Conservation (phyloP, 2,113 vertebrate species). For the Miniopterus natalensis region DNA sequence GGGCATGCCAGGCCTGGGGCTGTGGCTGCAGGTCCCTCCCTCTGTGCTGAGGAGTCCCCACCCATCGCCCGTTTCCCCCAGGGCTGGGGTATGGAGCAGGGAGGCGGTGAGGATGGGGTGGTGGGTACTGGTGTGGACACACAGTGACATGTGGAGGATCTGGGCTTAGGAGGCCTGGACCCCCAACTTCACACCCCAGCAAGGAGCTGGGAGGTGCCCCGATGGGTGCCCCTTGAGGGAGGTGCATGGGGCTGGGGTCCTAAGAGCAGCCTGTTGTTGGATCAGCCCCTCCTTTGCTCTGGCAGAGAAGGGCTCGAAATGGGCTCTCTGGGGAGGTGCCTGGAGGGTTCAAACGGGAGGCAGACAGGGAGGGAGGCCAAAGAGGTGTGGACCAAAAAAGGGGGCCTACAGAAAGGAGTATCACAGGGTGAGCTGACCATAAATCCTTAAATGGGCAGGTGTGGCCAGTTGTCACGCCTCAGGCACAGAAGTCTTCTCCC, state of each 20-base stretch:
- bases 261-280: not conserved
- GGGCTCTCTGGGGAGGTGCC: not conserved
- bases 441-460: not conserved
- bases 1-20: not conserved
- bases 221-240: rapidly evolving
- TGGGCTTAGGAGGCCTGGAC: not conserved
- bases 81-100: not conserved
- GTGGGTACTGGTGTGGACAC: not conserved
- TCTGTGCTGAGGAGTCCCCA: not conserved
- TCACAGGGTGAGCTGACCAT: not conserved
- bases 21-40: not conserved
- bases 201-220: not conserved
- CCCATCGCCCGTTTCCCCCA: not conserved
- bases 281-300: not conserved
- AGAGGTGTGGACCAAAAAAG: not conserved
- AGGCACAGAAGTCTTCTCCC: not conserved
- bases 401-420: not conserved
- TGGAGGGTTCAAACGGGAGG: not conserved
- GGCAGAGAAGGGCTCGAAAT: no score
- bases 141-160: not conserved
- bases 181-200: not conserved
- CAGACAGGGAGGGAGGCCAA: not conserved
- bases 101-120: not conserved
- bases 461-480: not conserved
- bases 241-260: no score